Base-by-base conservation (phyloP, 2,113 vertebrate species). In the Bettongia penicillata region DNA sequence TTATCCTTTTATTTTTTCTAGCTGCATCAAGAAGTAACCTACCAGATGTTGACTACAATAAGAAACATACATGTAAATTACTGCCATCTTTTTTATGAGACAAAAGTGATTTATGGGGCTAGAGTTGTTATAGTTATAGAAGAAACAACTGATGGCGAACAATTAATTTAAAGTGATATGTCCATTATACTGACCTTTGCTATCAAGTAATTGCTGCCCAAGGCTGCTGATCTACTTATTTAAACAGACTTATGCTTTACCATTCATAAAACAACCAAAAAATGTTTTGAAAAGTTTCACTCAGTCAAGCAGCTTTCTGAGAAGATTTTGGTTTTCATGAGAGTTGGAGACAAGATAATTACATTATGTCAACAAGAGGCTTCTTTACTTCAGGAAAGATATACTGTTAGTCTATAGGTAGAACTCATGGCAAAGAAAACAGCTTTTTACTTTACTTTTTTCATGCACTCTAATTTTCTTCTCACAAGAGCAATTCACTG, bases 111-210 rank as follows among this genome's bases (percentile, higher is more conserved):
- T 98, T 97, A 98, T 90, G 91, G 3, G 28, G 51, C 19, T 84
- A 12, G 91, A 96, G 94, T 93, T 94, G 28, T 2, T 68, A 92
- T 89, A 92, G 52, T 84, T 96, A 96, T 97, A 96, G 89, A 96
- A 51, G 92, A 95, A 12, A 26, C 10, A 97, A 94, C 91, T 97
- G 95, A 98, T 68, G 89, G 94, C 14, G 84, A 96, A 95, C 91
- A 96, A 8, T 94, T 97, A 93, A 97, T 97, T 97, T 97, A 95
- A 97, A 98, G 96, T 55, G 0, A 22, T 68, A 11, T 91, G 48
- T 94, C 97, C 95, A 96, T 97, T 61, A 98, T 68, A 96, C 91
- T 92, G 91, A 95, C 2, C 43, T 97, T 96, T 95, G 50, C 91
- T 92, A 97, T n/a, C 8, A 96, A 92, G 53, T 26, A 97, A 77